Percentiles rank a stretch among this genome's conserved stretches.
These are phyloP conservation scores for Phocides pigmalion DNA, from an alignment of 1,140 invertebrate species.

Conservation along the genomic window DNA sequence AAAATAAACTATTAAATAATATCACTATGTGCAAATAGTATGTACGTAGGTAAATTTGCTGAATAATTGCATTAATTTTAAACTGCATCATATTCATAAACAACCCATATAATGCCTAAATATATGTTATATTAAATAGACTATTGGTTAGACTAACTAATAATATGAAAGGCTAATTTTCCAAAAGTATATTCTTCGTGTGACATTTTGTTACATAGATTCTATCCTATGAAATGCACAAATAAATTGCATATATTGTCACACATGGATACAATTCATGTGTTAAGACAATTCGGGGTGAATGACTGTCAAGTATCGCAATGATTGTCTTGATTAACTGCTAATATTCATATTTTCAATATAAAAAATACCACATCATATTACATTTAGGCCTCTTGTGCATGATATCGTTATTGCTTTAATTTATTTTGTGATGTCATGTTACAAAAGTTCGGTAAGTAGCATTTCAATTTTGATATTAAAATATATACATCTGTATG, in stretches of 20 bases:
- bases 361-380: slow-evolving; percentile 22
- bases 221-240: slow-evolving; percentile 41
- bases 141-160: slow-evolving; percentile 59
- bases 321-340: neutral
- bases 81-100: slow-evolving; percentile 62
- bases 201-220: slow-evolving; percentile 33
- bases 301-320: slow-evolving; percentile 9
- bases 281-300: slow-evolving; percentile 3
- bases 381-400: slow-evolving; percentile 26
- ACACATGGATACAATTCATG: neutral
- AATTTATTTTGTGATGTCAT: slow-evolving; percentile 19
- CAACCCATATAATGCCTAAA: slow-evolving; percentile 58
- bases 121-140: slow-evolving; percentile 50
- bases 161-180: slow-evolving; percentile 44
- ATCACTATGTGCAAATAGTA: slow-evolving; percentile 62
- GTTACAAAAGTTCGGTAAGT: neutral
- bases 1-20: slow-evolving; percentile 57
- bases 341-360: slow-evolving; percentile 9
- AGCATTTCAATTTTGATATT: neutral
- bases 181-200: slow-evolving; percentile 14
- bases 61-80: slow-evolving; percentile 56
- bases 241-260: slow-evolving; percentile 13
- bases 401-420: slow-evolving; percentile 15
- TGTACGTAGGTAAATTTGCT: slow-evolving; percentile 53
- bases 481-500: slow-evolving; percentile 2